phyloP scores from a whole-genome alignment of 2,888 invertebrate genomes.

The Saturnia japonica region DNA sequence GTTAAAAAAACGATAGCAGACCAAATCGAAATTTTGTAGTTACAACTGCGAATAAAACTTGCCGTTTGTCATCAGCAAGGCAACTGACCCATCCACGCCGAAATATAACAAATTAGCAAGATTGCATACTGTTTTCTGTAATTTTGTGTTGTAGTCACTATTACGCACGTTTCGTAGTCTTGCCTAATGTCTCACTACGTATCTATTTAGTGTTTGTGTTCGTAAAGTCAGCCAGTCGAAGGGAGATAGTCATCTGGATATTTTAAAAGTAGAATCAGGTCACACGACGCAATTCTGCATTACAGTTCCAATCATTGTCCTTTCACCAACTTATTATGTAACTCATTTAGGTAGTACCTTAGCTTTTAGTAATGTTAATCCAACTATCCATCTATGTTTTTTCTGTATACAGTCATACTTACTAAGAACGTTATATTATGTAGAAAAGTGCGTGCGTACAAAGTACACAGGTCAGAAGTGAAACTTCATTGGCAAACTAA shows the following conservation, averaged over 20 bases:
- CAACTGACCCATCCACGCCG: not conserved
- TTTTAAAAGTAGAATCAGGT: conserved; percentile 25
- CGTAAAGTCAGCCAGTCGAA: conserved; percentile 35
- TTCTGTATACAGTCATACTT: too few species aligned
- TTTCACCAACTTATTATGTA: not conserved
- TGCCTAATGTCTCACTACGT: conserved; percentile 52
- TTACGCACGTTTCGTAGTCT: conserved; percentile 49
- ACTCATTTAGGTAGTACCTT: too few species aligned
- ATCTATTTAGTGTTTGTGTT: conserved; percentile 38
- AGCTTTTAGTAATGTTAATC: not conserved
- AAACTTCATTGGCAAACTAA: too few species aligned
- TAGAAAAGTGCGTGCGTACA: too few species aligned
- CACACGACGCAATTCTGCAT: conserved; percentile 11
- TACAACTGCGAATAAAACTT: not conserved
- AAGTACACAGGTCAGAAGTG: too few species aligned
- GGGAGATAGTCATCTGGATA: conserved; percentile 12
- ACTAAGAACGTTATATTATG: too few species aligned
- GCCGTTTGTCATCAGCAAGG: not conserved
- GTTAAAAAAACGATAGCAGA: not conserved
- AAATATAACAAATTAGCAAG: not conserved
- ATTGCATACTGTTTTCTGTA: conserved; percentile 8
- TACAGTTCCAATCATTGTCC: not conserved
- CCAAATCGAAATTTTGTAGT: not conserved
- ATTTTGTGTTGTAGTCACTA: conserved; percentile 26
- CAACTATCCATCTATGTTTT: too few species aligned